Percentiles rank a stretch among this genome's conserved stretches.
Conservation (phyloP, 1,140 invertebrate genomes). For the Drosophila sp. region DNA sequence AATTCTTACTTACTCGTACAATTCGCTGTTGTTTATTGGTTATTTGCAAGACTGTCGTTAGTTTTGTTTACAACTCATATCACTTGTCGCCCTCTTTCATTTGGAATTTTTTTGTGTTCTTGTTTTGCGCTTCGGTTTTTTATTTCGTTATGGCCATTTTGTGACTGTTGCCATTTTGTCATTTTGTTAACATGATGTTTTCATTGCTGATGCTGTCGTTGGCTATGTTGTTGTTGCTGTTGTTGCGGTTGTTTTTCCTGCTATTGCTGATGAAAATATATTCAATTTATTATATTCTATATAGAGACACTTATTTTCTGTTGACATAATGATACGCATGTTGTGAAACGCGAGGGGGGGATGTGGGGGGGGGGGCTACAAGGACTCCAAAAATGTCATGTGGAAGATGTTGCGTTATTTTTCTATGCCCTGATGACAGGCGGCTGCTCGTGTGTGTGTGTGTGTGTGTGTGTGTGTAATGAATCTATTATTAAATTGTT, state of each 20-base stretch:
- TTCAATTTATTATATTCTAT: constrained; percentile 79
- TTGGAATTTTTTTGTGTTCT: background rate
- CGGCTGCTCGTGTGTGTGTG: constrained; percentile 25
- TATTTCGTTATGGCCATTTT: constrained; percentile 49
- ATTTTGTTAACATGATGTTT: constrained; percentile 74
- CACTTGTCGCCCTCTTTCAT: constrained; percentile 50
- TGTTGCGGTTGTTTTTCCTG: constrained; percentile 59
- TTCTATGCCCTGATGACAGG: constrained; percentile 46
- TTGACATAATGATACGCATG: constrained; percentile 70
- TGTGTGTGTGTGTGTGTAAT: constrained; percentile 50
- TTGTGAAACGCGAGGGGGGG: background rate
- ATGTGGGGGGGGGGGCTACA: background rate
- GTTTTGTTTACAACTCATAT: constrained; percentile 60
- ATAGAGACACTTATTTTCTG: constrained; percentile 75
- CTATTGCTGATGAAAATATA: constrained; percentile 79
- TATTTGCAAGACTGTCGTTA: constrained; percentile 32
- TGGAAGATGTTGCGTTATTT: constrained; percentile 57
- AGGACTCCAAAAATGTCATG: constrained; percentile 39
- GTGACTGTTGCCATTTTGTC: constrained; percentile 40
- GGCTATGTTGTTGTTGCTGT: constrained; percentile 40
- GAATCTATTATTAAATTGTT: constrained; percentile 81
- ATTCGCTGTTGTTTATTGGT: constrained; percentile 22
- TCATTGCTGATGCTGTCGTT: constrained; percentile 33
- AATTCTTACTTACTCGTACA: constrained; percentile 13
- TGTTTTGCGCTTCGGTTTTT: background rate